Base-by-base conservation (phyloP, 2,888 invertebrate species). In the Scaptomyza tumidula region DNA sequence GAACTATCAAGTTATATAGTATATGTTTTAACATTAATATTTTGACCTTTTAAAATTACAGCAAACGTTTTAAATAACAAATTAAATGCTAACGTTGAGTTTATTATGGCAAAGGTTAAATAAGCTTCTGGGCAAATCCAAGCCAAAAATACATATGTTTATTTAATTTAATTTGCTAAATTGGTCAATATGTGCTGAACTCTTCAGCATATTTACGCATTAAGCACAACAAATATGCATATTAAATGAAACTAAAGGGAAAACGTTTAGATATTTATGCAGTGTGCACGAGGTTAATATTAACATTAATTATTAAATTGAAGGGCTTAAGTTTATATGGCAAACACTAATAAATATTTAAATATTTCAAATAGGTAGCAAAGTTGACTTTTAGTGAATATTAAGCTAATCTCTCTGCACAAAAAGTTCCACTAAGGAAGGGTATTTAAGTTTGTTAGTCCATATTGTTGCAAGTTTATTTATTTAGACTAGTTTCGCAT, bases 381-480 rank as follows among this genome's bases (percentile, higher is more conserved):
- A n/a, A 37, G 19, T 19, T 19, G 2, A 7, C 0, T 2, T 13
- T 13, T 6, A 19, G 13, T 35, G 0, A 6, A 3, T n/a, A 19
- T 50, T 24, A 2, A 50, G 49, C 16, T 33, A 5, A 19, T 49
- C 16, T 9, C 9, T 13, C 9, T 2, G 13, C 33, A 13, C 3
- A 9, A 33, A 33, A 31, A 7, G 5, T 5, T 6, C 0, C 1
- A 10, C 14, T 9, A 6, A 1, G 35, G 19, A 53, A 41, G 27
- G 14, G 19, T 37, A 14, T 37, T 49, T 24, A 10, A 14, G 14
- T 44, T 65, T 14, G 16, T 31, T 19, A 10, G 13, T 7, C 6
- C 29, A 37, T 39, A 29, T 53, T 74, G 57, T 54, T 74, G 61
- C 49, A 50, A 19, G 39, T 29, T 29, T 53, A 60, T 54, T 61